A percentile compares a stretch with the other conserved stretches of the same genome.
These are phyloP conservation scores for Steatocranus sp. DNA, from an alignment of 2,797 vertebrate genomes.

Conservation along the genomic window DNA sequence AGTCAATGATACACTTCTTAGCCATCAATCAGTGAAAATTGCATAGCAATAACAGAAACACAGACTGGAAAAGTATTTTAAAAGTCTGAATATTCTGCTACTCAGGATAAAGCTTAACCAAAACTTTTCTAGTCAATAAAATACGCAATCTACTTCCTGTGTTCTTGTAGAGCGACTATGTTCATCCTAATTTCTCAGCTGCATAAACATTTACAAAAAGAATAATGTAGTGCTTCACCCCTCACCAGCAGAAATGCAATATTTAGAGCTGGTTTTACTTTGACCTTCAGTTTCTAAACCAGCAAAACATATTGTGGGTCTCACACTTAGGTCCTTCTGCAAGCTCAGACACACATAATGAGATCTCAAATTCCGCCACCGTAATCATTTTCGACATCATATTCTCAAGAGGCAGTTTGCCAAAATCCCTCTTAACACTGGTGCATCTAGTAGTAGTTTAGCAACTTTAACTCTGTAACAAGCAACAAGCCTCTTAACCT, in stretches of 20 bases:
- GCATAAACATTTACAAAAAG: not conserved
- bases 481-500: not conserved
- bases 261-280: not conserved
- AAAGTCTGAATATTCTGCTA: not conserved
- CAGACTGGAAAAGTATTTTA: not conserved
- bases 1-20: constrained; percentile 29
- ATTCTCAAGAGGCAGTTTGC: not conserved
- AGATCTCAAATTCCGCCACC: not conserved
- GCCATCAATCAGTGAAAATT: constrained; percentile 44
- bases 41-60: constrained; percentile 16
- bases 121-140: constrained; percentile 4
- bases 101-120: not conserved
- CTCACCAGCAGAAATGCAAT: not conserved
- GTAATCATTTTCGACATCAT: not conserved
- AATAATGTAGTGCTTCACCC: not conserved
- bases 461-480: not conserved
- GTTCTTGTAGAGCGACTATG: not conserved
- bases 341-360: not conserved
- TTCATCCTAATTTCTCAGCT: constrained; percentile 1
- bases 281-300: not conserved
- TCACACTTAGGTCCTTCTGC: not conserved
- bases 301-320: not conserved
- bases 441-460: not conserved
- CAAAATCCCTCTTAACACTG: not conserved
- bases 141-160: not conserved